phyloP scores from a whole-genome alignment of 64 coral and sea anemone genomes.

The Anthopleura sola region DNA sequence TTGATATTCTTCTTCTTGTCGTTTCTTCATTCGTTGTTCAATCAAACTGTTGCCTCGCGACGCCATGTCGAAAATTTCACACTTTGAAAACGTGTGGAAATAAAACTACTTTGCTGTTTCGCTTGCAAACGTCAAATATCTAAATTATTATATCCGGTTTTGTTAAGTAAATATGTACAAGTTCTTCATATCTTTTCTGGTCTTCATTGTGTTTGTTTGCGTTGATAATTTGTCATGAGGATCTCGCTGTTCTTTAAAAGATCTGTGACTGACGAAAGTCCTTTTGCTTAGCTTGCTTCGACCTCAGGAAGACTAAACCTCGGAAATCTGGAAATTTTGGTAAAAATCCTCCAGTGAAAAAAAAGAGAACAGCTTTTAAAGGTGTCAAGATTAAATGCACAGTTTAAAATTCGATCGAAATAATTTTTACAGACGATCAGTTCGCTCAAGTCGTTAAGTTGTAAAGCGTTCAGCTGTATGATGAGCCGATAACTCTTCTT shows the following conservation, averaged over 20 bases:
- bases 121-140: neutral
- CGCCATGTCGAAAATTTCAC: slow-evolving; percentile 16
- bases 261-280: too few species aligned
- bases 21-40: slow-evolving; percentile 38
- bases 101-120: neutral
- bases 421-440: neutral
- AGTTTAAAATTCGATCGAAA: neutral
- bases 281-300: too few species aligned
- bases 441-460: neutral
- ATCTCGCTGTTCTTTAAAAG: neutral
- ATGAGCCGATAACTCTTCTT: neutral
- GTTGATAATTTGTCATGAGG: neutral
- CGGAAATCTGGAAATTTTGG: neutral
- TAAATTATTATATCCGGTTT: neutral
- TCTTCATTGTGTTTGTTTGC: neutral
- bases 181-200: neutral
- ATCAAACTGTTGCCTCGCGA: slow-evolving; percentile 29
- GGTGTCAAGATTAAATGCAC: neutral
- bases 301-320: neutral
- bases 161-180: slow-evolving; percentile 10
- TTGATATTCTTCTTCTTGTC: slow-evolving; percentile 49
- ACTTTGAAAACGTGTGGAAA: neutral
- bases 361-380: neutral
- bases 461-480: neutral
- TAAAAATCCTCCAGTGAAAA: neutral